Evolutionary conservation across 2,888 invertebrate genomes (phyloP).

Genomic region (Rotaria macrura): DNA sequence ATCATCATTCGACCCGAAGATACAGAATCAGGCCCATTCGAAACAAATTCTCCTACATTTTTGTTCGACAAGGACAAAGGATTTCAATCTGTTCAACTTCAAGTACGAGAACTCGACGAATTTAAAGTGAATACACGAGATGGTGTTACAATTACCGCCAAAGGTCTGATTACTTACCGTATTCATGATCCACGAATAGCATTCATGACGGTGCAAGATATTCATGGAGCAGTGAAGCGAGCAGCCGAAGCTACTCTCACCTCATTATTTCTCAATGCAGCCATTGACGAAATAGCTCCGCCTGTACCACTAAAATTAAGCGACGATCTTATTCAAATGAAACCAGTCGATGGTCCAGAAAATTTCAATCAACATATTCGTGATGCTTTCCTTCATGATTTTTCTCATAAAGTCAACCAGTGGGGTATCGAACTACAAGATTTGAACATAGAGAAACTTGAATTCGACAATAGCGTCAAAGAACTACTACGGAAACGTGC

Average conservation of each 20-base stretch:
- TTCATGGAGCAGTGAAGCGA: constrained; percentile 6
- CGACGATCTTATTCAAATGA: no score
- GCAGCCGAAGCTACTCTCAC: constrained; percentile 5
- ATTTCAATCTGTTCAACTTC: neutral
- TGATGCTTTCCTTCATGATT: neutral
- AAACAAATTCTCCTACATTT: neutral
- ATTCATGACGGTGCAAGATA: constrained; percentile 10
- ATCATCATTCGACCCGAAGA: constrained; percentile 3
- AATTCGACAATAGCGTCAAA: neutral
- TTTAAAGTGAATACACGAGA: neutral
- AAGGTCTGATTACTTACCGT: neutral
- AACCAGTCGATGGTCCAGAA: neutral
- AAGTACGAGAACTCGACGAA: neutral
- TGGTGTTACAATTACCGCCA: neutral
- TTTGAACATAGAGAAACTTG: neutral
- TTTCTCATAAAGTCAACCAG: neutral
- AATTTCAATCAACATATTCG: neutral
- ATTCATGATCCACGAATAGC: neutral
- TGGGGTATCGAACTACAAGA: neutral
- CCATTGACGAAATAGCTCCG: neutral
- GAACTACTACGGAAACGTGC: neutral
- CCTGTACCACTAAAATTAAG: neutral
- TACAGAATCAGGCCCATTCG: neutral
- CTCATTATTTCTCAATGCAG: neutral
- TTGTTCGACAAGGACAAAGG: neutral